Conservation (phyloP, 2,888 invertebrate genomes). For the Tiliacea aurago region DNA sequence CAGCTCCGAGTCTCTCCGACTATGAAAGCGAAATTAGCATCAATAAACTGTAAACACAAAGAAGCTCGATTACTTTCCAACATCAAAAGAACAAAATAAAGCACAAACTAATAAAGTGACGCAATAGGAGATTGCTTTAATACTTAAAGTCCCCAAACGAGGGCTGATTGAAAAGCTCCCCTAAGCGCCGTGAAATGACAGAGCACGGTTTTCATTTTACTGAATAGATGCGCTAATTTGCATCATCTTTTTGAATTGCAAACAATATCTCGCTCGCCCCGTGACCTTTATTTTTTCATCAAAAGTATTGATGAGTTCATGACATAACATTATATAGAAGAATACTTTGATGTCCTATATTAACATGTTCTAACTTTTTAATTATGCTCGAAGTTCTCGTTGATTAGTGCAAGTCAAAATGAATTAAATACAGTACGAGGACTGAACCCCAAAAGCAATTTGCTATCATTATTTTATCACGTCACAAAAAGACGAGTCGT, state of each 20-base stretch:
- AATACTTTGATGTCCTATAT: constrained; percentile 23
- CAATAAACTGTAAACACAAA: constrained; percentile 74
- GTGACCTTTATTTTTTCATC: constrained; percentile 57
- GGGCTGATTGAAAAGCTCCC: constrained; percentile 88
- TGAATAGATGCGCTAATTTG: constrained; percentile 89
- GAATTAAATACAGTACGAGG: constrained; percentile 49
- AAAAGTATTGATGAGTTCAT: constrained; percentile 33
- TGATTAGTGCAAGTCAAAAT: constrained; percentile 46
- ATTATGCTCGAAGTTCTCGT: constrained; percentile 34
- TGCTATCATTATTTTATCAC: constrained; percentile 82
- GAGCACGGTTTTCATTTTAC: constrained; percentile 84
- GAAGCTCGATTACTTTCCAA: constrained; percentile 82
- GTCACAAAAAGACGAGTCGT: constrained; percentile 80
- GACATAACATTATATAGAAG: constrained; percentile 7
- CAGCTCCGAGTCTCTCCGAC: constrained; percentile 23
- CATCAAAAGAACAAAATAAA: constrained; percentile 88
- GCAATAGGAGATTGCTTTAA: constrained; percentile 88
- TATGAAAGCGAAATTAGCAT: constrained; percentile 66
- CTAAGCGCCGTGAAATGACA: constrained; percentile 83
- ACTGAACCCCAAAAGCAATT: constrained; percentile 72
- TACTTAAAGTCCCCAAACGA: constrained; percentile 85
- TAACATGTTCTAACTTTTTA: constrained; percentile 42
- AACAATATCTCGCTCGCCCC: constrained; percentile 61
- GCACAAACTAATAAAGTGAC: constrained; percentile 88
- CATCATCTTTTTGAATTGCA: constrained; percentile 81